Conservation (phyloP, 2,888 invertebrate species). For the Pantelozetes paolii region DNA sequence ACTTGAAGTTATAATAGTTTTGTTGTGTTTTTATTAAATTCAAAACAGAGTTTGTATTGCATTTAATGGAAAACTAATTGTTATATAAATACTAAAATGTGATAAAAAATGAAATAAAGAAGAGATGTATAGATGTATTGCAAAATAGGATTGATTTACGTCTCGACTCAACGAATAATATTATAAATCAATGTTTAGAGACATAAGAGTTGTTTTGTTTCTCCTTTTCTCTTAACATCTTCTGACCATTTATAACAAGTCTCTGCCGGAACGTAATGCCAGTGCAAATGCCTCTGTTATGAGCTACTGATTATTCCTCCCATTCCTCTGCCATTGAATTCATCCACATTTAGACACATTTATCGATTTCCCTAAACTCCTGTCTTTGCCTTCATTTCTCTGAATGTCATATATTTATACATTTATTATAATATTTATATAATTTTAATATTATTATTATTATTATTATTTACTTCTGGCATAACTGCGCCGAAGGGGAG, state of each 20-base stretch:
- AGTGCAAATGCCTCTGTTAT: no score
- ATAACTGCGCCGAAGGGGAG: background rate
- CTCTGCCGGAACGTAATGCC: background rate
- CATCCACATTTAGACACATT: background rate
- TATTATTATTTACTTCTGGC: background rate
- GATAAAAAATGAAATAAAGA: no score
- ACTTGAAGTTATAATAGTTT: no score
- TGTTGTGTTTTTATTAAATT: no score
- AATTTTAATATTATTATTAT: background rate
- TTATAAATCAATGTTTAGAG: constrained; percentile 4
- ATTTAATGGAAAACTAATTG: no score
- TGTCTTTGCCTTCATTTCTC: background rate
- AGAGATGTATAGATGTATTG: background rate
- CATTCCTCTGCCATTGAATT: background rate
- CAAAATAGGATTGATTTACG: background rate
- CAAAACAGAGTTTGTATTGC: no score
- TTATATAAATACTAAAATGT: no score
- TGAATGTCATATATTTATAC: background rate
- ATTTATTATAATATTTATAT: background rate
- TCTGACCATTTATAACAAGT: background rate
- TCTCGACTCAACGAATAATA: background rate
- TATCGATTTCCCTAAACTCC: background rate
- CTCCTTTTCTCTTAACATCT: background rate
- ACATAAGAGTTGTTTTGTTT: constrained; percentile 12
- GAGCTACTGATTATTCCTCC: background rate